A percentile compares a stretch with the other conserved stretches of the same genome.
These are phyloP conservation scores for Pachypeltis micranthus DNA, from an alignment of 1,140 invertebrate genomes.

Conservation along the genomic window DNA sequence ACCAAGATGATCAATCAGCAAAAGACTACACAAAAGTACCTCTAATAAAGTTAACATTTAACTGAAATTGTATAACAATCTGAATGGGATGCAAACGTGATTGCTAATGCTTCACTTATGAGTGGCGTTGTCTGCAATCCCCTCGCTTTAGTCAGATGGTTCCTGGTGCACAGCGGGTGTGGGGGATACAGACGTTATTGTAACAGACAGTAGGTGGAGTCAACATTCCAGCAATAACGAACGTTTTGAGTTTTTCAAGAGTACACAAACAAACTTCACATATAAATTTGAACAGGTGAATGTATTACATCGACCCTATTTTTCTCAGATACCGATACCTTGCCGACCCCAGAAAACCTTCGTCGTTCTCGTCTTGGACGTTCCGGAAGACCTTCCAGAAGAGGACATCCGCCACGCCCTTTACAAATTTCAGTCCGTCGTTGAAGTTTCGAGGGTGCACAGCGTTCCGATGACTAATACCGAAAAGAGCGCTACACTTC, in stretches of 20 bases:
- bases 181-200: too few relatives aligned
- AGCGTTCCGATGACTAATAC: not conserved
- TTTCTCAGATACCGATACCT: slow-evolving; percentile 58
- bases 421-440: slow-evolving; percentile 64
- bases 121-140: too few relatives aligned
- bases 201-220: too few relatives aligned
- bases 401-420: slow-evolving; percentile 69
- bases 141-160: too few relatives aligned
- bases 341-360: slow-evolving; percentile 72
- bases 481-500: not conserved
- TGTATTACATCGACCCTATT: not conserved
- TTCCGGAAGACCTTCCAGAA: slow-evolving; percentile 67
- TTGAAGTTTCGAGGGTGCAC: slow-evolving; percentile 53
- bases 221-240: too few relatives aligned
- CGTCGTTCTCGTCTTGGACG: slow-evolving; percentile 63
- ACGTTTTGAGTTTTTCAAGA: not conserved
- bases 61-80: too few relatives aligned
- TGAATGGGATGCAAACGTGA: too few relatives aligned
- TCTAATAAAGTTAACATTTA: too few relatives aligned
- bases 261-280: not conserved
- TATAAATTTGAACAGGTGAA: not conserved
- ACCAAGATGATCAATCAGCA: too few relatives aligned
- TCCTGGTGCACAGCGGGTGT: too few relatives aligned
- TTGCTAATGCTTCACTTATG: too few relatives aligned
- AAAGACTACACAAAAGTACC: too few relatives aligned